A percentile compares a stretch with the other conserved stretches of the same genome.
Conservation (phyloP, 2,888 invertebrate species). For the Tortrix viridana region DNA sequence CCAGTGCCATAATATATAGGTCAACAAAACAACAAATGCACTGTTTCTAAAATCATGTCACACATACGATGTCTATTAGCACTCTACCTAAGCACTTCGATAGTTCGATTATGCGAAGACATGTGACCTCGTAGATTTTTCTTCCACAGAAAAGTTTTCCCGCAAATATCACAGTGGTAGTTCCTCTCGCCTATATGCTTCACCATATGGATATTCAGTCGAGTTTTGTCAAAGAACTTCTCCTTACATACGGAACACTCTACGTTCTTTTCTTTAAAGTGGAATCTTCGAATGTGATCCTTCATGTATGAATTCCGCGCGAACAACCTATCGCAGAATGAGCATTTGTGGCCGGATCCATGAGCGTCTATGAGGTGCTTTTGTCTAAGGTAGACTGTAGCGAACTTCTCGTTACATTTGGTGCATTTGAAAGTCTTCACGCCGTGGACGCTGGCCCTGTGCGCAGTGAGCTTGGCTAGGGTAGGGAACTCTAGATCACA, state of each 20-base stretch:
- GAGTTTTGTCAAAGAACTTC: constrained; percentile 37
- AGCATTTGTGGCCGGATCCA: constrained; percentile 37
- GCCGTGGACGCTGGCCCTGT: constrained; percentile 37
- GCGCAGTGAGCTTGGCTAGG: constrained; percentile 29
- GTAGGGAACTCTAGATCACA: constrained; percentile 61
- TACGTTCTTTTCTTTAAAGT: constrained; percentile 48
- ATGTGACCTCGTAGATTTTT: constrained; percentile 76
- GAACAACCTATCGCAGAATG: constrained; percentile 50
- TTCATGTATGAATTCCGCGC: constrained; percentile 61
- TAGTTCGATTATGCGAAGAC: constrained; percentile 71
- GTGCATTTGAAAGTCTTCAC: constrained; percentile 37
- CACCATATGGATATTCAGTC: constrained; percentile 51
- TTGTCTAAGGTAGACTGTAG: constrained; percentile 34
- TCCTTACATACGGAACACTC: constrained; percentile 41
- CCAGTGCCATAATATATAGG: neutral
- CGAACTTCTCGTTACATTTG: constrained; percentile 38
- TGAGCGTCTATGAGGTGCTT: constrained; percentile 38
- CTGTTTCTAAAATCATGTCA: neutral
- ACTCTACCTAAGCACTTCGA: constrained; percentile 15
- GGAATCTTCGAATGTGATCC: constrained; percentile 68
- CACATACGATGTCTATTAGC: neutral
- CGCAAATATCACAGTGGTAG: constrained; percentile 73
- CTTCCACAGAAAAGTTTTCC: constrained; percentile 69
- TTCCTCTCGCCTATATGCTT: constrained; percentile 63
- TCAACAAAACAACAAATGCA: neutral